Evolutionary conservation across 2,113 vertebrate genomes (phyloP), one percentile per base, ranked within the genome.

Genomic region (Mormoops blainvillei): DNA sequence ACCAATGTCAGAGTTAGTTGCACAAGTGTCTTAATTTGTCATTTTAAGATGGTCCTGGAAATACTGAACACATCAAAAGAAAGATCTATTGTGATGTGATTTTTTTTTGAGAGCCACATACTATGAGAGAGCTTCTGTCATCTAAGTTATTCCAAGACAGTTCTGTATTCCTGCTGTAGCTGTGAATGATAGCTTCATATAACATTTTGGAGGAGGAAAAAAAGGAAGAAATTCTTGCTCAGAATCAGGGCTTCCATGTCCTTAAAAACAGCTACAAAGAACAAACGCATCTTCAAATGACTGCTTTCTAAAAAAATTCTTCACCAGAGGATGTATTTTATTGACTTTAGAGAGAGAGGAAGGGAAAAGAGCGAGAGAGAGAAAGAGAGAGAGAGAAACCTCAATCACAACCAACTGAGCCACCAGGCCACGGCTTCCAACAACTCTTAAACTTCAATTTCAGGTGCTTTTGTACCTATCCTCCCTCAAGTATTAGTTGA

Each of bases 181-280:
- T 97, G 71, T 98, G 97, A 98, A 96, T 98, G 97, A 98, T 97
- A 98, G 93, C 76, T 96, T 96, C 96, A 97, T 96, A 71, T 87
- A 97, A 95, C 38, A 7, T 70, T 41, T 86, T 50, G 38, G 19
- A 92, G 28, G 48, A 89, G 50, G n/a, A 80, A 89, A 88, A 43
- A 84, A 92, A 65, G 41, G 36, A 50, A 87, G 54, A 91, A 52
- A 94, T 74, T 19, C 91, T 87, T 87, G 36, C n/a, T 90, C 24
- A 71, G 38, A 89, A 43, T 65, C 8, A 26, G 50, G 26, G 36
- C 28, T 91, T 94, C 89, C 70, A 52, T 48, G 14, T 71, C 45
- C 54, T 89, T 36, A 7, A 76, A 54, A 94, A 91, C 36, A 95
- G 68, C 52, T 92, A 87, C 50, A 89, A 83, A 93, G 18, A 77